phyloP scores from a whole-genome alignment of 2,113 vertebrate species.

The Smithornis capensis region DNA sequence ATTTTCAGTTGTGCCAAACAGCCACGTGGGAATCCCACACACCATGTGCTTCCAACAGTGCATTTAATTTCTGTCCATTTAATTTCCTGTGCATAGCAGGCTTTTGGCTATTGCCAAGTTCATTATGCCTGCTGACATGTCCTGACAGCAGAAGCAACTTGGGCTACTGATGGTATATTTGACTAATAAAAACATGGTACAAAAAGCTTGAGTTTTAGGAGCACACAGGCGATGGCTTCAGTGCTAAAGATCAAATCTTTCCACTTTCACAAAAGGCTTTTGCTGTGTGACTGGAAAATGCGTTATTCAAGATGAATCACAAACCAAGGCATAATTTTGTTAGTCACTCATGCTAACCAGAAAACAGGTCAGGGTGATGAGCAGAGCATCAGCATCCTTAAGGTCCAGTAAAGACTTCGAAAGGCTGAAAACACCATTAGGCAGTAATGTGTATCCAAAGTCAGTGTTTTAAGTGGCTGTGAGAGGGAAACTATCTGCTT shows the following conservation, averaged over 20 bases:
- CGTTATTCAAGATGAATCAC: constrained; percentile 71
- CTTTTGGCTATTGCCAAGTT: background rate
- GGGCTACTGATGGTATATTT: background rate
- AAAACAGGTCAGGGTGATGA: constrained; percentile 45
- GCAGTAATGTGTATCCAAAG: constrained; percentile 10
- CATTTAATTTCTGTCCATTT: background rate
- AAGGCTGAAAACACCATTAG: constrained; percentile 30
- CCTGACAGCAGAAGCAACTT: background rate
- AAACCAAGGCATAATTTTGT: constrained; percentile 41
- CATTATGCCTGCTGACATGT: background rate
- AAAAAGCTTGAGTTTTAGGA: constrained; percentile 21
- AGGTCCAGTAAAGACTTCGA: background rate
- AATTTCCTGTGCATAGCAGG: background rate
- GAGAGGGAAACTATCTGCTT: constrained; percentile 56
- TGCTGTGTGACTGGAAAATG: constrained; percentile 70
- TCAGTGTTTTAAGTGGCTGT: background rate
- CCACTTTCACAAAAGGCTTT: constrained; percentile 46
- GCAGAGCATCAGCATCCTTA: constrained; percentile 36
- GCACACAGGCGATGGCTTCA: background rate
- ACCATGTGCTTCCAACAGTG: background rate
- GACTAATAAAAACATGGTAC: constrained; percentile 6
- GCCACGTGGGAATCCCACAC: background rate
- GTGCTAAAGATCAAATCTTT: constrained; percentile 54
- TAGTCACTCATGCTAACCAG: constrained; percentile 60
- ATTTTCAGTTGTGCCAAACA: background rate